Conservation (phyloP, 1,140 invertebrate genomes). For the Mercenaria mercenaria region DNA sequence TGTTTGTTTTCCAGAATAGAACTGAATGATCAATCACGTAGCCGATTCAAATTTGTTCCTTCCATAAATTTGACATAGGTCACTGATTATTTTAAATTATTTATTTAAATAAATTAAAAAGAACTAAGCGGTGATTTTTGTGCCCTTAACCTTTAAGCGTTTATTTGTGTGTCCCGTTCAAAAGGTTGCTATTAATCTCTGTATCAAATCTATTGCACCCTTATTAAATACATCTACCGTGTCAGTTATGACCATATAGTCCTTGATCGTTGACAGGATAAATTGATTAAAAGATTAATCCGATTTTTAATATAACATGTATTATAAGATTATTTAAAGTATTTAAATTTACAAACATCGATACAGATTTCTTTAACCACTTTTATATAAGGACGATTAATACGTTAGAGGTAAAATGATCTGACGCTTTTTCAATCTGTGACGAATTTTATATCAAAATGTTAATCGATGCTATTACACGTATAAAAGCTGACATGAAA, state of each 20-base stretch:
- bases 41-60: neutral
- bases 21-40: too few species aligned
- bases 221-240: neutral
- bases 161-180: neutral
- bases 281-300: constrained; percentile 13
- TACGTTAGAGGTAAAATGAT: neutral
- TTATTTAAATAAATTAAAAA: neutral
- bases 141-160: neutral
- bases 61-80: neutral
- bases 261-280: constrained; percentile 1
- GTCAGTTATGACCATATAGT: neutral
- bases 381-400: neutral
- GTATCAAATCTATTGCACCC: neutral
- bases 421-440: neutral
- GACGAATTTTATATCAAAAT: neutral
- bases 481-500: neutral
- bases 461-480: constrained; percentile 9
- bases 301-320: neutral
- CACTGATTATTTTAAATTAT: neutral
- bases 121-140: neutral
- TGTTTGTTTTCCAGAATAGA: too few species aligned
- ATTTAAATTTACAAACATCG: neutral
- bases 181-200: neutral
- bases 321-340: neutral
- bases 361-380: neutral